Conservation (phyloP, 2,888 invertebrate genomes). For the Crocallis elinguaria region DNA sequence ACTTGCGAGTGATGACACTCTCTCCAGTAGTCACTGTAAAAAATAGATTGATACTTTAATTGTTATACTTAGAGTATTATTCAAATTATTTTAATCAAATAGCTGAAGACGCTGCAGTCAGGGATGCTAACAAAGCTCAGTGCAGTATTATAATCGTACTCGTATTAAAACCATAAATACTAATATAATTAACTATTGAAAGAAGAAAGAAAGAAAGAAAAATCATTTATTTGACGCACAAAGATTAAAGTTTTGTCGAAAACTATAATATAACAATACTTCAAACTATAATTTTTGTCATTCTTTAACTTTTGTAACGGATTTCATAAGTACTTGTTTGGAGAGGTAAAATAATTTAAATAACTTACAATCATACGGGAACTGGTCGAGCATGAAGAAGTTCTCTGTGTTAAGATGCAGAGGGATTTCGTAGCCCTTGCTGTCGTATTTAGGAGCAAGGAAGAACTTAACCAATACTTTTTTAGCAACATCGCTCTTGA, state of each 20-base stretch:
- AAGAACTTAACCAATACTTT: slow-evolving; percentile 86
- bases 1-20: slow-evolving; percentile 26
- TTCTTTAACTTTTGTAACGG: no score
- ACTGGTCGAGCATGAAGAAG: slow-evolving; percentile 85
- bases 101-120: no score
- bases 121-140: no score
- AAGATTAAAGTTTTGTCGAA: no score
- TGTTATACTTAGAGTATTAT: not conserved
- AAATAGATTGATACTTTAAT: no score
- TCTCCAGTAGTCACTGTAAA: slow-evolving; percentile 32
- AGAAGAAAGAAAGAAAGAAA: not conserved
- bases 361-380: slow-evolving; percentile 77
- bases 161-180: no score
- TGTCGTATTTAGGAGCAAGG: slow-evolving; percentile 89
- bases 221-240: not conserved
- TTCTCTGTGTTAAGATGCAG: slow-evolving; percentile 81
- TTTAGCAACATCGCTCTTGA: slow-evolving; percentile 82
- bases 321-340: no score
- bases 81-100: not conserved
- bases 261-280: no score
- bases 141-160: no score
- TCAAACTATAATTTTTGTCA: no score
- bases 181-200: no score
- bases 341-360: no score
- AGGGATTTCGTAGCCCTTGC: slow-evolving; percentile 77